Base-by-base conservation (phyloP, 2,888 invertebrate genomes). In the Chrysolina americana region DNA sequence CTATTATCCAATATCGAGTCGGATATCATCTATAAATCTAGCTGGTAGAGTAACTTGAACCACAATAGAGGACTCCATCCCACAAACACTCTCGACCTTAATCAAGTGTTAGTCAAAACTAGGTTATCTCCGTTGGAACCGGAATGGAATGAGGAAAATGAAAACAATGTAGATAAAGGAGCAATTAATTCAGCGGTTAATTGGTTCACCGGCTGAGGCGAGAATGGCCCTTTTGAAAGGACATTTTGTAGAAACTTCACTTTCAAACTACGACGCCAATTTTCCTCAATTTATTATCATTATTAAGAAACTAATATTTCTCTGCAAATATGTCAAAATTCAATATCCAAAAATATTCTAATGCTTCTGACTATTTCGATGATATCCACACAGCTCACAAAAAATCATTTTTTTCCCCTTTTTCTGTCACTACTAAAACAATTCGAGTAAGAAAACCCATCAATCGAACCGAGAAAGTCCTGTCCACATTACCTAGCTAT, bases 141-240 rank as follows among this genome's bases (percentile, higher is more conserved):
- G 41, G 63, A 74, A 72, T 78, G 71, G 62, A 50, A 53, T 65
- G 59, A 76, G 76, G 70, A 71, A 77, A 77, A 79, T 73, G 72
- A 80, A 81, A 84, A 82, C 80, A 79, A 81, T 78, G 76, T 79
- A 80, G 81, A 80, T 79, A 78, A 53, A 77, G 73, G 80, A 71
- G 81, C 80, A 85, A 85, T 85, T 85, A 85, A 85, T 85, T 84
- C 80, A 76, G 76, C 78, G 76, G 80, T 83, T 83, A 85, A 84
- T 84, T 83, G 82, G 79, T 80, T 82, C 82, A 84, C 81, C 78
- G 83, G 77, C 76, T 71, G 78, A 80, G 80, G 80, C 75, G 83
- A 70, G 80, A 81, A 81, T 79, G 76, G 79, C 79, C 80, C 56
- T 41, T 70, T 75, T 28, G 21, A 63, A 68, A 75, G 56, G 65